These are phyloP conservation scores for Nesidiocoris tenuis DNA, from an alignment of 2,888 invertebrate genomes.

Conservation along the genomic window DNA sequence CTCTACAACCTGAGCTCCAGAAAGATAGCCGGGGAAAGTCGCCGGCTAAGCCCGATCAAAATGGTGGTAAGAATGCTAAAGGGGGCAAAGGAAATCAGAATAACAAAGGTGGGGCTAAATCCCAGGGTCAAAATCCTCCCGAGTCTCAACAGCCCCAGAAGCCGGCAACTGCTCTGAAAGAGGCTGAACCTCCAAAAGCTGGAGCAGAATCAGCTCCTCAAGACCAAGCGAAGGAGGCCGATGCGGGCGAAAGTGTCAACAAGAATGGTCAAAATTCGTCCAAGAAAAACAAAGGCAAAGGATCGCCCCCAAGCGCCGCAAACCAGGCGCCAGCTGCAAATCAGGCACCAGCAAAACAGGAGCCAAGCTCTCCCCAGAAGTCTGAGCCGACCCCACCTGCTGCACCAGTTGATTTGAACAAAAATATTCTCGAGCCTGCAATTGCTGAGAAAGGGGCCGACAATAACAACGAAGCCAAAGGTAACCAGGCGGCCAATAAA, in stretches of 20 bases:
- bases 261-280: not conserved
- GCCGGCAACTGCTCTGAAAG: not conserved
- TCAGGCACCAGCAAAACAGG: not conserved
- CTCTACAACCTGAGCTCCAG: not conserved
- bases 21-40: conserved; percentile 12
- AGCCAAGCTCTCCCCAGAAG: not conserved
- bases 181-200: not conserved
- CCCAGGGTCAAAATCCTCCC: not conserved
- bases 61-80: conserved; percentile 7
- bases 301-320: not conserved
- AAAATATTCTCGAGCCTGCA: not conserved
- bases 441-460: not conserved
- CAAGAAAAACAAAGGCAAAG: conserved; percentile 8
- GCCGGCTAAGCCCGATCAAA: not conserved
- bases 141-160: conserved; percentile 1
- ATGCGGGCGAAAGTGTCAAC: not conserved
- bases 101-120: conserved; percentile 7
- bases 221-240: not conserved
- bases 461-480: not conserved
- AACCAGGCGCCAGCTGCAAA: not conserved
- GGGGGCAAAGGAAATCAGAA: conserved; percentile 14
- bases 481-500: not conserved
- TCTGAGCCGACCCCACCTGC: not conserved
- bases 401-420: not conserved
- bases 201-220: not conserved